Evolutionary conservation across 2,888 invertebrate genomes (phyloP).

Genomic region (Drosophila lutescens): DNA sequence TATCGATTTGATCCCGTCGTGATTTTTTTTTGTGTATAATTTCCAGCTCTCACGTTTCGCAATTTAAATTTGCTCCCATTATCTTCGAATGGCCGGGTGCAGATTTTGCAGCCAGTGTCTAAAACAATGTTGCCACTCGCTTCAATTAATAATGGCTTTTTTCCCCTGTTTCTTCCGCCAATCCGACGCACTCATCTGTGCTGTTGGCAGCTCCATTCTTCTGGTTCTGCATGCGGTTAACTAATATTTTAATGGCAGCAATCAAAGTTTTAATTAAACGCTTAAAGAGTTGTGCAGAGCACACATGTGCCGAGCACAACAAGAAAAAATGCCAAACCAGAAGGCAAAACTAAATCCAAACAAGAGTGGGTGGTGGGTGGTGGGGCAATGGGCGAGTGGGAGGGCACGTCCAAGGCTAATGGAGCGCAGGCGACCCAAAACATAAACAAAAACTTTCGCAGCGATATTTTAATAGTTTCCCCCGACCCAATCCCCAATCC

Average conservation of each 20-base stretch:
- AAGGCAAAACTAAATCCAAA: slow-evolving; percentile 56
- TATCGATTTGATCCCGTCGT: no score
- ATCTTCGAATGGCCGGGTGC: background rate
- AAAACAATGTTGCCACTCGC: slow-evolving; percentile 7
- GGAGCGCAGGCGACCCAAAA: slow-evolving; percentile 71
- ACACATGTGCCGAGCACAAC: slow-evolving; percentile 16
- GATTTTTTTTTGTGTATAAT: no score
- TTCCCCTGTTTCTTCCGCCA: background rate
- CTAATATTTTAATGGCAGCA: slow-evolving; percentile 68
- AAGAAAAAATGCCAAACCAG: slow-evolving; percentile 34
- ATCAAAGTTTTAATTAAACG: slow-evolving; percentile 74
- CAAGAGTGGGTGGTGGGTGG: slow-evolving; percentile 11
- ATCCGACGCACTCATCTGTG: slow-evolving; percentile 13
- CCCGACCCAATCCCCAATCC: background rate
- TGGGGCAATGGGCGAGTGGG: slow-evolving; percentile 25
- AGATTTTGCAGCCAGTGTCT: background rate
- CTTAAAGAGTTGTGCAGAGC: slow-evolving; percentile 55
- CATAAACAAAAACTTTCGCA: slow-evolving; percentile 76
- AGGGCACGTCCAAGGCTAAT: slow-evolving; percentile 70
- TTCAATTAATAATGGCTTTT: slow-evolving; percentile 18
- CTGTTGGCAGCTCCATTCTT: slow-evolving; percentile 11
- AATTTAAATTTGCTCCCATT: background rate
- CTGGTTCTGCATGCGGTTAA: slow-evolving; percentile 39
- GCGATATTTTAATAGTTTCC: slow-evolving; percentile 75
- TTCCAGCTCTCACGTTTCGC: background rate